Evolutionary conservation across 2,113 vertebrate species (phyloP).

Genomic region (Oreocharis arfaki): DNA sequence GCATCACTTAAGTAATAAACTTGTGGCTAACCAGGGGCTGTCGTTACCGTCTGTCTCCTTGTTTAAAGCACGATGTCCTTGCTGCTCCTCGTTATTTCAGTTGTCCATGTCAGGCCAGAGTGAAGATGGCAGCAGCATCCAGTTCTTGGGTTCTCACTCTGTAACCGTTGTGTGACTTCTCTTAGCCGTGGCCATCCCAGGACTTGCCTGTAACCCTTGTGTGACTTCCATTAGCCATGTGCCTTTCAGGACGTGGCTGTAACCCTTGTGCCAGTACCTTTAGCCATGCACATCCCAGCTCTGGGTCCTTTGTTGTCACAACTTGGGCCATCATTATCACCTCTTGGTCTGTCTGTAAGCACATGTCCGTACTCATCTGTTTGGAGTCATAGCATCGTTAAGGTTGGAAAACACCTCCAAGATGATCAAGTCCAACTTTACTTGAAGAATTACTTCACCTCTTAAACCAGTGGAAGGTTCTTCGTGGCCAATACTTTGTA

Average conservation of each 20-base stretch:
- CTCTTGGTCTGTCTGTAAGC: background rate
- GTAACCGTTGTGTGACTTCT: rapidly evolving
- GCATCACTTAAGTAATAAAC: background rate
- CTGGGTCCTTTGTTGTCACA: background rate
- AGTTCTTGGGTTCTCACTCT: background rate
- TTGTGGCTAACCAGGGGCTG: background rate
- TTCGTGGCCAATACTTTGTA: background rate
- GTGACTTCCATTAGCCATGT: background rate
- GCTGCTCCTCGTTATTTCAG: background rate
- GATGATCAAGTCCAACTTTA: background rate
- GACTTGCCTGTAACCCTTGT: too few species aligned
- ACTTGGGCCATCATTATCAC: background rate
- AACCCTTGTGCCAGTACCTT: background rate
- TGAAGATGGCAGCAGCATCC: background rate
- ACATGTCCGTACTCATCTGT: rapidly evolving
- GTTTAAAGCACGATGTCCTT: background rate
- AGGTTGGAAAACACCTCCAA: background rate
- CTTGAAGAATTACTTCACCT: background rate
- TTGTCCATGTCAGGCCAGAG: background rate
- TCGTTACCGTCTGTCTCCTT: background rate
- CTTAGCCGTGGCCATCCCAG: background rate
- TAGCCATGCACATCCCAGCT: background rate
- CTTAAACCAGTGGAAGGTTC: background rate
- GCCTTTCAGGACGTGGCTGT: background rate
- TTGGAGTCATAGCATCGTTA: background rate